These are phyloP conservation scores for Ypsolopha sequella DNA, from an alignment of 2,888 invertebrate genomes.

Conservation along the genomic window DNA sequence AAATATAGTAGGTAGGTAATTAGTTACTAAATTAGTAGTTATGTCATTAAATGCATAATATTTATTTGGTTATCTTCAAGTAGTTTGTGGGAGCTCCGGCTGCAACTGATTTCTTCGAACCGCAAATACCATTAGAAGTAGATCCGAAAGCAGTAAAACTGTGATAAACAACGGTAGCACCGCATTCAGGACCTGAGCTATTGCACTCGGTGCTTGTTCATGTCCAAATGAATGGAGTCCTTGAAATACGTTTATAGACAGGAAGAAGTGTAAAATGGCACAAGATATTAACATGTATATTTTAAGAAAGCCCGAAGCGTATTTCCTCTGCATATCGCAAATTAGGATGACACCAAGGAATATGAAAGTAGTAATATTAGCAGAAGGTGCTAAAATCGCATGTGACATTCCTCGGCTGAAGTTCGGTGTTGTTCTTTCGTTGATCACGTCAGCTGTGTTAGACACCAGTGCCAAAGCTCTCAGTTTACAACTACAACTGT, in stretches of 20 bases:
- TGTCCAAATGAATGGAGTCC: constrained; percentile 15
- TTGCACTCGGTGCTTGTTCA: constrained; percentile 11
- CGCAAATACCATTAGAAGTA: constrained; percentile 31
- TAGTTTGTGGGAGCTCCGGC: constrained; percentile 8
- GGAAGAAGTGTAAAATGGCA: constrained; percentile 22
- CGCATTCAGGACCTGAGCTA: constrained; percentile 32
- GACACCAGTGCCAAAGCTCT: constrained; percentile 35
- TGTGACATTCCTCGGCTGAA: constrained; percentile 25
- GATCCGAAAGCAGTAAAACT: constrained; percentile 33
- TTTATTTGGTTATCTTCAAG: not conserved
- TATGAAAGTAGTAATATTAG: constrained; percentile 35
- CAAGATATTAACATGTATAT: constrained; percentile 35
- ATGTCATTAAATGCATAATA: no score
- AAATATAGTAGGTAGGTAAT: no score
- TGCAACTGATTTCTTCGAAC: constrained; percentile 16
- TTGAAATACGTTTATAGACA: constrained; percentile 30
- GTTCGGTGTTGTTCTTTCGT: constrained; percentile 33
- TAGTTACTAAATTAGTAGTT: no score
- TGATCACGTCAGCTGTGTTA: constrained; percentile 41
- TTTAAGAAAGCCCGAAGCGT: constrained; percentile 34
- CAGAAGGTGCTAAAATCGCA: constrained; percentile 34
- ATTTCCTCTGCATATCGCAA: constrained; percentile 15
- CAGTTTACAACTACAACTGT: constrained; percentile 20
- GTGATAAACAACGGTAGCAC: constrained; percentile 40
- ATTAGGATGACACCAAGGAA: constrained; percentile 31